Evolutionary conservation across 2,888 invertebrate species (phyloP).

Genomic region (Lapara coniferarum): DNA sequence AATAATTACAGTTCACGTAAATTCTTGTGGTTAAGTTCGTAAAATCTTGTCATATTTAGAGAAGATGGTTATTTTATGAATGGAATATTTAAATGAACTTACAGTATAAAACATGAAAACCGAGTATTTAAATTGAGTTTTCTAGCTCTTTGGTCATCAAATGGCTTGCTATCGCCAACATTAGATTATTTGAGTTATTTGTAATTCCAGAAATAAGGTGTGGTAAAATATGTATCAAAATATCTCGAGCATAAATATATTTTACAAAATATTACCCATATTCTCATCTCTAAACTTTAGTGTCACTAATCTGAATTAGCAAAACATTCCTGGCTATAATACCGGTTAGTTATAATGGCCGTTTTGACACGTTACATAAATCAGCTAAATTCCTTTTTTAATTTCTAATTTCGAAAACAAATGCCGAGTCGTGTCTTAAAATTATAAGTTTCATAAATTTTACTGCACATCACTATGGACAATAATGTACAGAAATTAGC

Average conservation of each 20-base stretch:
- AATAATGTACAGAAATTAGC: no score
- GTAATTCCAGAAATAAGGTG: neutral
- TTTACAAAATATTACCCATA: no score
- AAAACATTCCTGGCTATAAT: neutral
- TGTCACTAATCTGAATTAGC: neutral
- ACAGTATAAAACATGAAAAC: neutral
- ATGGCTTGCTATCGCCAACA: slow-evolving; percentile 14
- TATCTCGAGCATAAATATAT: no score
- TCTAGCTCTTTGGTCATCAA: neutral
- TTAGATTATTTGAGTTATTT: slow-evolving; percentile 6
- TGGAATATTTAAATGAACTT: neutral
- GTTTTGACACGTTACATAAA: no score
- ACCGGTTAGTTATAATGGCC: no score
- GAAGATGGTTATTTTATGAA: no score
- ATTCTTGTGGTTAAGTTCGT: neutral
- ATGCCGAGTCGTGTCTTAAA: no score
- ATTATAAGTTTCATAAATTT: no score
- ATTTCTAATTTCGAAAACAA: no score
- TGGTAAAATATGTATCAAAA: neutral
- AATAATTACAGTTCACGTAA: neutral
- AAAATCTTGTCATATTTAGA: neutral
- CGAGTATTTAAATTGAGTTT: neutral
- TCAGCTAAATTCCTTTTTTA: no score
- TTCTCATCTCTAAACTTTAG: no score
- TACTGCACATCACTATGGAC: no score